phyloP scores from a whole-genome alignment of 2,797 vertebrate genomes.

The Chaetophractus vellerosus region DNA sequence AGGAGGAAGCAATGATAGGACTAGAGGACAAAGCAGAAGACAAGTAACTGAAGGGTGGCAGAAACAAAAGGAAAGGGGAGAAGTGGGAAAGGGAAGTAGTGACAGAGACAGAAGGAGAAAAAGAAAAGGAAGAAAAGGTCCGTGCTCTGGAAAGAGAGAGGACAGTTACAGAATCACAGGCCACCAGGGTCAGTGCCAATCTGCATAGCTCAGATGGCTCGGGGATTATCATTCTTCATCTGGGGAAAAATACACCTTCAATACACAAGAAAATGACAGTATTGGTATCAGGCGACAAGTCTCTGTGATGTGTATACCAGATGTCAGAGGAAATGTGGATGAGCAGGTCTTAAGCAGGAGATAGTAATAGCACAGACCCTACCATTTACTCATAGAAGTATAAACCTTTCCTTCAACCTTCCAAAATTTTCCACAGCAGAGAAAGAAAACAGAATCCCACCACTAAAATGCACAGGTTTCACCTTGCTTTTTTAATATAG shows the following conservation, averaged over 20 bases:
- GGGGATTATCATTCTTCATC: background rate
- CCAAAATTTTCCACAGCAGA: slow-evolving; percentile 83
- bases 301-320: background rate
- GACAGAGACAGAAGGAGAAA: background rate
- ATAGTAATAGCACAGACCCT: background rate
- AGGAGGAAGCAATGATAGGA: background rate
- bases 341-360: slow-evolving; percentile 52
- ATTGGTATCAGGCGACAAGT: background rate
- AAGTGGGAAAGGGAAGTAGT: fast-evolving
- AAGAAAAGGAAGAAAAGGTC: background rate
- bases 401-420: slow-evolving; percentile 72
- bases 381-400: slow-evolving; percentile 35
- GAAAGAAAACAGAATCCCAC: slow-evolving; percentile 79
- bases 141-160: background rate
- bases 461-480: slow-evolving; percentile 87
- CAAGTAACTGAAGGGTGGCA: background rate
- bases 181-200: background rate
- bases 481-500: slow-evolving; percentile 90
- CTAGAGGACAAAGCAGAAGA: background rate
- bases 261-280: background rate
- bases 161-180: background rate
- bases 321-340: background rate
- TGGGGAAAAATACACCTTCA: slow-evolving; percentile 34
- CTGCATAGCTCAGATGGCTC: background rate
- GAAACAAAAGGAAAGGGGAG: background rate